These are phyloP conservation scores for Austrolebias charrua DNA, from an alignment of 2,797 vertebrate species.

Conservation along the genomic window DNA sequence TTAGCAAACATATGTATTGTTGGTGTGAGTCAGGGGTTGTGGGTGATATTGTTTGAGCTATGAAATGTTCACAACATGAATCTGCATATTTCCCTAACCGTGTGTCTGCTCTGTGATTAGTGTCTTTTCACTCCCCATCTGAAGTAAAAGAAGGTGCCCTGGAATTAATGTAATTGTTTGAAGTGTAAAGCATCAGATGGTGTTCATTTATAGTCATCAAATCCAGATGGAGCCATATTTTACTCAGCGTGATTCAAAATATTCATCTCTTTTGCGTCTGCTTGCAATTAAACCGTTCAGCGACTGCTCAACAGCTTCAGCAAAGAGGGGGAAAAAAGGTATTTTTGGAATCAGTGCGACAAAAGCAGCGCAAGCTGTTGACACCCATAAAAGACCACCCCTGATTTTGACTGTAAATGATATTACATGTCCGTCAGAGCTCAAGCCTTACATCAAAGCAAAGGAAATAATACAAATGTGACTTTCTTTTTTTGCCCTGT, in stretches of 20 bases:
- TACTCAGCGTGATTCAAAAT: constrained; percentile 67
- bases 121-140: constrained; percentile 33
- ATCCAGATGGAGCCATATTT: constrained; percentile 76
- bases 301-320: constrained; percentile 69
- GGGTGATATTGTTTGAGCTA: constrained; percentile 1
- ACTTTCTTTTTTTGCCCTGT: constrained; percentile 41
- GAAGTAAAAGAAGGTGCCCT: constrained; percentile 48
- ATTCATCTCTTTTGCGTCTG: constrained; percentile 68
- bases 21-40: not conserved
- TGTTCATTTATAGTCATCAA: constrained; percentile 68
- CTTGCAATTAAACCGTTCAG: constrained; percentile 71
- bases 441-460: constrained; percentile 67
- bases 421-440: constrained; percentile 59
- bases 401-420: constrained; percentile 64
- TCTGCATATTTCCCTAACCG: constrained; percentile 45
- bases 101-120: constrained; percentile 42
- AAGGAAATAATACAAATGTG: constrained; percentile 43
- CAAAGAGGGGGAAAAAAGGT: constrained; percentile 54
- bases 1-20: not conserved
- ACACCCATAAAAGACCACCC: constrained; percentile 73
- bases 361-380: constrained; percentile 67
- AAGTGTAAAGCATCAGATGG: constrained; percentile 72
- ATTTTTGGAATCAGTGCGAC: constrained; percentile 61
- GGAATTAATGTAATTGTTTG: constrained; percentile 70
- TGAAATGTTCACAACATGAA: constrained; percentile 31